Base-by-base conservation (phyloP, 1,140 invertebrate genomes). In the Mylabris phalerata region DNA sequence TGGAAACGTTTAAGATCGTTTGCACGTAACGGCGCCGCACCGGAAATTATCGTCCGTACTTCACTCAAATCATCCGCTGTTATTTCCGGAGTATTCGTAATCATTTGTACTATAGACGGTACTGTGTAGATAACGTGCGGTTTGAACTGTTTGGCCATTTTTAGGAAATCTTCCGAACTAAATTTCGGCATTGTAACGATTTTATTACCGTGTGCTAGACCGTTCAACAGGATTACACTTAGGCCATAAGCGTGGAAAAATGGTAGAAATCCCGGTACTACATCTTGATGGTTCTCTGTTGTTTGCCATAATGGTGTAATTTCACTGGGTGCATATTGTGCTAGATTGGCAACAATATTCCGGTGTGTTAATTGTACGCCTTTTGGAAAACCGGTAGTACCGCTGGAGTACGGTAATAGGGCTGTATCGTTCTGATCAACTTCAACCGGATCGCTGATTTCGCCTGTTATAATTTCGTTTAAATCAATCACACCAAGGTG, bases 331-430 rank as follows among this genome's bases (percentile, higher is more conserved):
- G 0, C 0, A 0, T 50, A 4, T 68, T 76, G 75, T 10, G 46
- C 19, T 6, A 75, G n/a, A 63, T 84, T 85, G 2, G 77, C 71
- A 27, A 79, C 67, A 48, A 84, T 69, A 70, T 83, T 84, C 42
- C 67, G 76, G 69, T 93, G 85, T 0, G 86, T 86, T 1, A 92
- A 68, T 75, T 91, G 83, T 0, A 93, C 91, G 26, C 88, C 91
- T 80, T 95, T 95, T 7, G 92, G 91, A 44, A 88, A 68, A 9
- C 93, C 91, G 26, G 90, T 94, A 3, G 92, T 94, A 13, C 92
- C 92, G 71, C 90, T 93, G 0, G 90, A 87, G 72, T 80, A 86
- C 24, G 79, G 79, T 49, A 86, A 61, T 45, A 84, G 64, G 10
- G 77, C 71, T 4, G 79, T 70, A 64, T 83, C 27, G 7, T 48